These are phyloP conservation scores for Leptopilina clavipes DNA, from an alignment of 1,140 invertebrate species.

Conservation along the genomic window DNA sequence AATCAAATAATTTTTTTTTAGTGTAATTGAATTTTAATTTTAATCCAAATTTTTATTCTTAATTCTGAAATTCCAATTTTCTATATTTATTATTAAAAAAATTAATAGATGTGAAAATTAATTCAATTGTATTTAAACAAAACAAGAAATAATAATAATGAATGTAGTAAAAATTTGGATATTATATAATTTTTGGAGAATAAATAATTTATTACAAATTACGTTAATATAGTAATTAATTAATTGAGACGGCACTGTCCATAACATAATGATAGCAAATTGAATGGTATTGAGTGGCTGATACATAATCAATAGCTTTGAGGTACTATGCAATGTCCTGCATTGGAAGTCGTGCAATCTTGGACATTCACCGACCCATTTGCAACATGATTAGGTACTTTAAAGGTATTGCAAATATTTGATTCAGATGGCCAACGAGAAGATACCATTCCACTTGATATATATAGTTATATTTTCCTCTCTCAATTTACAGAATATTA, in stretches of 20 bases:
- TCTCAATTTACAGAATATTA: not conserved
- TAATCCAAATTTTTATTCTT: too few species aligned
- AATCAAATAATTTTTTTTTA: too few species aligned
- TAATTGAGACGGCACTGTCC: not conserved
- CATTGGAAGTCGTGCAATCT: slow-evolving; percentile 9
- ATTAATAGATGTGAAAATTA: too few species aligned
- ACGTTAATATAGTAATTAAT: slow-evolving; percentile 4
- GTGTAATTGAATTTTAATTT: too few species aligned
- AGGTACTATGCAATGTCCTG: slow-evolving; percentile 6
- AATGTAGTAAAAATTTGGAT: too few species aligned
- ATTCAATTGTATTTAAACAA: too few species aligned
- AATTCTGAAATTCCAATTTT: too few species aligned
- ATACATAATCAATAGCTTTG: not conserved
- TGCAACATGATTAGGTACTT: slow-evolving; percentile 2
- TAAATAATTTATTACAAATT: too few species aligned
- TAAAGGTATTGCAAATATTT: slow-evolving; percentile 6
- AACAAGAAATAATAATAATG: too few species aligned
- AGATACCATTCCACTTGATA: not conserved
- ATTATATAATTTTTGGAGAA: too few species aligned
- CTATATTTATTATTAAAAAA: too few species aligned
- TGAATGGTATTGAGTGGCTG: not conserved
- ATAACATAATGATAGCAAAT: not conserved
- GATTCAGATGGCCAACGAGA: not conserved
- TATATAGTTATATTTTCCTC: too few species aligned
- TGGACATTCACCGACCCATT: slow-evolving; percentile 44